Percentiles rank a stretch among this genome's conserved stretches.
Evolutionary conservation across 2,888 invertebrate genomes (phyloP).

Genomic region (Nebria brevicollis): DNA sequence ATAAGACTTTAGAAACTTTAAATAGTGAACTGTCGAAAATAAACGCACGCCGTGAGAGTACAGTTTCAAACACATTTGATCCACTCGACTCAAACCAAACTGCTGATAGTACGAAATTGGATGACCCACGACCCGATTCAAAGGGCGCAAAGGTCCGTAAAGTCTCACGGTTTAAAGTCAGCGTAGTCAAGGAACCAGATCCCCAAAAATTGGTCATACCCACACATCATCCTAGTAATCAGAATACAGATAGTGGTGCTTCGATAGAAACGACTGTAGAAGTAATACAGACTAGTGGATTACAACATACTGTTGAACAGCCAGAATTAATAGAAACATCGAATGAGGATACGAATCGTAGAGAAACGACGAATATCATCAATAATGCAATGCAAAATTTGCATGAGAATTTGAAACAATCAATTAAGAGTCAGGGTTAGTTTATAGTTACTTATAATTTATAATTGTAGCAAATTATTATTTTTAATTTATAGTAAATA

Average conservation of each 20-base stretch:
- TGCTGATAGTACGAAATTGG: conserved; percentile 27
- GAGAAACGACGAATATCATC: conserved; percentile 31
- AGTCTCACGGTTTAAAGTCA: conserved; percentile 66
- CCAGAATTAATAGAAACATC: background rate
- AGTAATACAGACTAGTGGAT: background rate
- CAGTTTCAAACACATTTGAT: conserved; percentile 36
- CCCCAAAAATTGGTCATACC: conserved; percentile 55
- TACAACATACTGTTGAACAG: background rate
- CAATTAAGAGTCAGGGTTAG: conserved; percentile 25
- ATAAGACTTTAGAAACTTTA: conserved; percentile 67
- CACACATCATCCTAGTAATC: conserved; percentile 9
- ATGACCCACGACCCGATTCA: conserved; percentile 21
- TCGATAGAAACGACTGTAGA: background rate
- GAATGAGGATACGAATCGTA: conserved; percentile 3
- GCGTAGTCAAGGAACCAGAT: conserved; percentile 65
- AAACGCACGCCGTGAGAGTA: conserved; percentile 62
- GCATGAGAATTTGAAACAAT: conserved; percentile 33
- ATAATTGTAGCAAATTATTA: background rate
- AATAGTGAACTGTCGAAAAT: conserved; percentile 72
- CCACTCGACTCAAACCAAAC: conserved; percentile 42
- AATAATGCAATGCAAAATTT: conserved; percentile 38
- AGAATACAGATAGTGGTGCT: background rate
- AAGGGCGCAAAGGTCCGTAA: conserved; percentile 55
- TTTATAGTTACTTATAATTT: background rate
- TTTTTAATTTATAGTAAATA: background rate